Base-by-base conservation (phyloP, 92 coral and sea anemone genomes). In the Muricea muricata region DNA sequence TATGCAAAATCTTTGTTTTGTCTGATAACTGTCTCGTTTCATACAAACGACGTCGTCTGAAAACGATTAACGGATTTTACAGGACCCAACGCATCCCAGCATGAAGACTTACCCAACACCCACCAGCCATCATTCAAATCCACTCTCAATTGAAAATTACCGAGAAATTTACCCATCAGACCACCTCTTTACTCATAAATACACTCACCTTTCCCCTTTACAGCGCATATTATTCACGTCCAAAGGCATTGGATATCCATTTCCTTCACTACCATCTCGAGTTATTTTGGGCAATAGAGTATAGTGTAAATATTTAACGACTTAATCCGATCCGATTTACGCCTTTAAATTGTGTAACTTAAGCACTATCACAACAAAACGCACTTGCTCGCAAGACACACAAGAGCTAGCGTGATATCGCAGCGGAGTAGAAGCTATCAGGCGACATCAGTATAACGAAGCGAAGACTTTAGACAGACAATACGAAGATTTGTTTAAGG, bases 41-140 rank as follows among this genome's bases (percentile, higher is more conserved):
- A 42, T 41, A 42, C 61, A 75, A 47, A 75, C 61, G 48, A 75
- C 61, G 52, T 57, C 65, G 24, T 47, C 13, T 50, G 42, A 54
- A 31, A 21, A 12, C 41, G 45, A 50, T 75, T 75, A 75, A 50
- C 80, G 80, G 80, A 75, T 50, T 48, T 47, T 24, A 75, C 80
- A 50, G 8, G 80, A 75, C 80, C 65, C 47, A 50, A 31, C 80
- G 50, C 45, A 31, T 52, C 65, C 42, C 65, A 13, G 60, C 25
- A 28, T 50, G 57, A 73, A 39, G 11, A 42, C 79, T 75, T 75
- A 57, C 80, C 34, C 0, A 75, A 48, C 80, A 52, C 33, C 80
- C 65, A 26, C 57, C 52, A 7, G 6, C 35, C 4, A 25, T 26
- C 9, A 6, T 71, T 4, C 26, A 3, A 9, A 25, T 52, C 20